These are phyloP conservation scores for Elegia similella DNA, from an alignment of 2,888 invertebrate genomes.

Conservation along the genomic window DNA sequence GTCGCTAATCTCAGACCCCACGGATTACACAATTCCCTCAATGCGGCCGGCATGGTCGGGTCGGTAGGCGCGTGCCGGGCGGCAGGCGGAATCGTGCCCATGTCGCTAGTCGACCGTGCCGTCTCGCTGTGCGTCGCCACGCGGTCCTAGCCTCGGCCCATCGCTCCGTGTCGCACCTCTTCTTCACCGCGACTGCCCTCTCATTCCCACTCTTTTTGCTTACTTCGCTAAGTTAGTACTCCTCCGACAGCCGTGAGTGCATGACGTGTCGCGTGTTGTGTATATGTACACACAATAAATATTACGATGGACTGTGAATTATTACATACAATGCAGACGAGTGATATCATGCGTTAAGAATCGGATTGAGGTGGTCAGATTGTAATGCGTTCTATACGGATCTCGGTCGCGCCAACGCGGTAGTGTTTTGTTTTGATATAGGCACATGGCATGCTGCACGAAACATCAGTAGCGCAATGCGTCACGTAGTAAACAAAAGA, in stretches of 20 bases:
- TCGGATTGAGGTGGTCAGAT: conserved; percentile 33
- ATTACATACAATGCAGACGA: conserved; percentile 40
- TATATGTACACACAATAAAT: conserved; percentile 35
- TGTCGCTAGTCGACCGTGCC: conserved; percentile 27
- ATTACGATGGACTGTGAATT: conserved; percentile 52
- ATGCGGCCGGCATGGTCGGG: not conserved
- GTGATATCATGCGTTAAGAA: conserved; percentile 41
- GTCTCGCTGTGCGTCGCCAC: conserved; percentile 28
- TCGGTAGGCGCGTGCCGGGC: not conserved
- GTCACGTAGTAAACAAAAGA: conserved; percentile 56
- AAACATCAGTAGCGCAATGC: conserved; percentile 53
- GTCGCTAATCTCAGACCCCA: conserved; percentile 2
- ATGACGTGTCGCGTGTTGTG: conserved; percentile 54
- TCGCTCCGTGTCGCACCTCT: conserved; percentile 31
- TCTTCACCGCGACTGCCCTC: conserved; percentile 45
- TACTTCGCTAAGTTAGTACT: conserved; percentile 65
- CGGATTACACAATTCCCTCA: not conserved
- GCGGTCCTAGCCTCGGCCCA: conserved; percentile 21
- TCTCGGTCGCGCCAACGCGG: conserved; percentile 28
- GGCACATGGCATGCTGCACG: conserved; percentile 49
- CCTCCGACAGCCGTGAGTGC: conserved; percentile 55
- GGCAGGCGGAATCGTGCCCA: conserved; percentile 27
- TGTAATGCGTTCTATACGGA: conserved; percentile 23
- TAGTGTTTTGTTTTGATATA: conserved; percentile 54
- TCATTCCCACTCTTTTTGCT: conserved; percentile 61